These are phyloP conservation scores for Pemphigus obesinymphae DNA, from an alignment of 1,140 invertebrate species.

Conservation along the genomic window DNA sequence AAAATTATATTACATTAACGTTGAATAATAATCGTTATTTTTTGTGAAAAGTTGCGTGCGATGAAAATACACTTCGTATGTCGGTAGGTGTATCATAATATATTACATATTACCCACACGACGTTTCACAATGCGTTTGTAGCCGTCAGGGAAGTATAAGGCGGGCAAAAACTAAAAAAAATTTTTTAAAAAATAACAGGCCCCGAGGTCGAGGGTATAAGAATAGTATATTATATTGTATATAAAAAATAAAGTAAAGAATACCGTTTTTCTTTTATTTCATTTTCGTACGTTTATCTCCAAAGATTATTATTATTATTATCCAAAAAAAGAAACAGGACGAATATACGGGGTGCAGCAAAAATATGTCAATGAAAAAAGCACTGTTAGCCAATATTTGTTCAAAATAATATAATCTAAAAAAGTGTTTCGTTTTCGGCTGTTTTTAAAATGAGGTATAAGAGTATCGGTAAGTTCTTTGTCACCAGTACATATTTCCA, in stretches of 20 bases:
- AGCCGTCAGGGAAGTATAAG: not conserved
- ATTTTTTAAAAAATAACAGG: not conserved
- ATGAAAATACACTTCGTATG: not conserved
- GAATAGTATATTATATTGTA: not conserved
- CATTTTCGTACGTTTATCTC: not conserved
- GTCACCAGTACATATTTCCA: no score
- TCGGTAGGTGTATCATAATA: not conserved
- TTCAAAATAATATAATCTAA: no score
- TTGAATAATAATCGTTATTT: slow-evolving; percentile 12
- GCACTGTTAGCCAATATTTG: no score
- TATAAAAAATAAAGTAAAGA: not conserved
- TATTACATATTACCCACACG: not conserved
- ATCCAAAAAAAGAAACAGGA: no score
- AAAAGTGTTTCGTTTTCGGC: no score
- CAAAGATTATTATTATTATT: not conserved
- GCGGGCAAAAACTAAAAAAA: not conserved
- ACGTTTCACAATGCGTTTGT: not conserved
- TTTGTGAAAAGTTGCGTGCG: slow-evolving; percentile 6
- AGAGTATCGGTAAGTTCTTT: no score
- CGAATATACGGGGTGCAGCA: no score
- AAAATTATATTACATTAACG: not conserved
- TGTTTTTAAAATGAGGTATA: no score
- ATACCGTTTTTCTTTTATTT: slow-evolving; percentile 38
- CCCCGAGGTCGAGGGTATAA: not conserved
- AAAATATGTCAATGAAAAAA: no score